These are phyloP conservation scores for Pseudomugil tenellus DNA, from an alignment of 2,797 vertebrate genomes.

Conservation along the genomic window DNA sequence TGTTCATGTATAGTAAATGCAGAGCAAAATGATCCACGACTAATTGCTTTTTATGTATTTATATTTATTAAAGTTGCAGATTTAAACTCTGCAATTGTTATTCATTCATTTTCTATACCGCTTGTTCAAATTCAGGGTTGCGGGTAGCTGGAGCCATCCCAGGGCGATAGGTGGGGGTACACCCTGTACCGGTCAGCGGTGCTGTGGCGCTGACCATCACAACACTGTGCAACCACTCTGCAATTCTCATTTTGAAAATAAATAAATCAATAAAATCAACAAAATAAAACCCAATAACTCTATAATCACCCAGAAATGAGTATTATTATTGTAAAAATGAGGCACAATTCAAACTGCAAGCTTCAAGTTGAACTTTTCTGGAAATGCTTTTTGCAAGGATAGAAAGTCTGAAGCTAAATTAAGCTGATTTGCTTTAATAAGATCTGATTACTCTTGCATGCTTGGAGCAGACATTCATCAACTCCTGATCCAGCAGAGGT, in stretches of 20 bases:
- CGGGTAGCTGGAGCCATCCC: no score
- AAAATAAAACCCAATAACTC: background rate
- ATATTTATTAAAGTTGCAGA: background rate
- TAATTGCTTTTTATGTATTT: background rate
- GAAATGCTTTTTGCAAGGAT: background rate
- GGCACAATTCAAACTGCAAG: background rate
- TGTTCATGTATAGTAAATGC: no score
- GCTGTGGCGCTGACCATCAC: no score
- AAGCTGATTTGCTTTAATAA: background rate
- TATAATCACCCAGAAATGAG: background rate
- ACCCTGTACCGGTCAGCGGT: no score
- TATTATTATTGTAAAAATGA: background rate
- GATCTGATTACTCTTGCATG: slow-evolving; percentile 10
- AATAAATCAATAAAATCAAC: background rate
- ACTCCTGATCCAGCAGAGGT: slow-evolving; percentile 29
- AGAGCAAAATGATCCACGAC: background rate
- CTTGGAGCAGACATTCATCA: slow-evolving; percentile 10
- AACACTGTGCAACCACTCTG: no score
- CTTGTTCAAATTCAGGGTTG: no score
- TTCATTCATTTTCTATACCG: no score
- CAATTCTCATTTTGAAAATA: no score
- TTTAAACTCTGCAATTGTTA: no score
- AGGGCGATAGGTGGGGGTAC: no score
- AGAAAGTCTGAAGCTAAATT: background rate
- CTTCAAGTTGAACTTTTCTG: background rate